phyloP scores from a whole-genome alignment of 1,140 invertebrate species.

The fruit fly (Drosophila melanogaster) region DNA sequence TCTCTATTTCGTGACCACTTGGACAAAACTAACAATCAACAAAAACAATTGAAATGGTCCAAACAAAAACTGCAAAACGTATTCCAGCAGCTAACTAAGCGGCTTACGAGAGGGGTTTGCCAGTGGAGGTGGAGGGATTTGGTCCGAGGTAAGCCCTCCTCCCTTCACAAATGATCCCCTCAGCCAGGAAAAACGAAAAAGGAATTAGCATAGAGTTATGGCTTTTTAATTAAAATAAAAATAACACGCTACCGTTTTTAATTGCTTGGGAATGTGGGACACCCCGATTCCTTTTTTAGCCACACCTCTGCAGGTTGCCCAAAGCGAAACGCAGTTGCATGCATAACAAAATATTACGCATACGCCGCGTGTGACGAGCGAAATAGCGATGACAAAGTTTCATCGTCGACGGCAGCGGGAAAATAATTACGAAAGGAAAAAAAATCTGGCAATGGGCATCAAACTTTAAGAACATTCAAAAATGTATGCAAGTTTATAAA shows the following conservation, averaged over 20 bases:
- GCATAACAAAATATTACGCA: conserved; percentile 74
- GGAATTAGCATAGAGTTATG: conserved; percentile 63
- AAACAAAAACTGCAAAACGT: conserved; percentile 32
- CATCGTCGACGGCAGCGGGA: conserved; percentile 10
- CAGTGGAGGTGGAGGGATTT: conserved; percentile 2
- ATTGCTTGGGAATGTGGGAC: conserved; percentile 61
- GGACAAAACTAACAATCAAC: conserved; percentile 2
- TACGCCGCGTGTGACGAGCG: conserved; percentile 56
- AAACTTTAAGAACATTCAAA: conserved; percentile 24
- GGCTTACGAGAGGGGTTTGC: conserved; percentile 18
- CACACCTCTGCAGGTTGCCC: conserved; percentile 26
- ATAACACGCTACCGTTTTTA: conserved; percentile 52
- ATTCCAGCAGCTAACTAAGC: conserved; percentile 29
- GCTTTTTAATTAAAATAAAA: conserved; percentile 73
- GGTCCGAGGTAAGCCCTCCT: background rate
- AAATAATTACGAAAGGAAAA: conserved; percentile 62
- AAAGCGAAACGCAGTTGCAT: conserved; percentile 43
- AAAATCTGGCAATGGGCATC: conserved; percentile 32
- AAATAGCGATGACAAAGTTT: conserved; percentile 60
- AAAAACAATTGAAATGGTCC: conserved; percentile 22
- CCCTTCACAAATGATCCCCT: conserved; percentile 1
- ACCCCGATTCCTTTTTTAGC: conserved; percentile 4
- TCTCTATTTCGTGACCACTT: conserved; percentile 4
- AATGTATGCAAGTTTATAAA: too few species aligned
- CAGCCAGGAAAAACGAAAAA: conserved; percentile 9